Conservation (phyloP, 2,888 invertebrate species). For the Ichneumoninae sp. region DNA sequence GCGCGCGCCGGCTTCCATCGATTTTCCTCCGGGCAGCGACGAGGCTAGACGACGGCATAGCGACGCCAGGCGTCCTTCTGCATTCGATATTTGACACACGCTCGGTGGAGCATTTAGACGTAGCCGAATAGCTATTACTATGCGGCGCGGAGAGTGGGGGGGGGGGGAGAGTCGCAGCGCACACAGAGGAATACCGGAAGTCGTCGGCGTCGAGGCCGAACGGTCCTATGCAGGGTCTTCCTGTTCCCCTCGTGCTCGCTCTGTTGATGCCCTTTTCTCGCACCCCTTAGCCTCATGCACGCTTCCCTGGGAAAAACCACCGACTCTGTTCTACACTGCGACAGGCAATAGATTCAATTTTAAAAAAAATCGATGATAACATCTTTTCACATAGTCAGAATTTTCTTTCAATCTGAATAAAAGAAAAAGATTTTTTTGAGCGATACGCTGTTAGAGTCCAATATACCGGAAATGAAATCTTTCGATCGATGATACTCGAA, state of each 20-base stretch:
- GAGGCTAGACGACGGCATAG: slow-evolving; percentile 54
- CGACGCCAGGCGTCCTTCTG: slow-evolving; percentile 54
- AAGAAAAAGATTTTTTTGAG: too few relatives aligned
- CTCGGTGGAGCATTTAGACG: slow-evolving; percentile 35
- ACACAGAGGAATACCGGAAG: slow-evolving; percentile 54
- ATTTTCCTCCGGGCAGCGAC: slow-evolving; percentile 70
- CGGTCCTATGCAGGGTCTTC: slow-evolving; percentile 54
- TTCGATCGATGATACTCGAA: background rate
- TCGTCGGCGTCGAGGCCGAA: slow-evolving; percentile 61
- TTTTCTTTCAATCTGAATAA: too few relatives aligned
- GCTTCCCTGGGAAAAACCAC: slow-evolving; percentile 58
- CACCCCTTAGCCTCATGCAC: slow-evolving; percentile 59
- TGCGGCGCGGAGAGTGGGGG: slow-evolving; percentile 8
- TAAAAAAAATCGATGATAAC: slow-evolving; percentile 41
- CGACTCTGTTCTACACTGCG: background rate
- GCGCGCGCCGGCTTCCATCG: slow-evolving; percentile 71
- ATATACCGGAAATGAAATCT: background rate
- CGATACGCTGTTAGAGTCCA: background rate
- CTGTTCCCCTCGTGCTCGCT: slow-evolving; percentile 47
- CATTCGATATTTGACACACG: slow-evolving; percentile 53
- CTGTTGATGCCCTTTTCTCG: slow-evolving; percentile 62
- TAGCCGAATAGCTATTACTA: slow-evolving; percentile 38
- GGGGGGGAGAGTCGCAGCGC: background rate
- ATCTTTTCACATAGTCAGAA: slow-evolving; percentile 1
- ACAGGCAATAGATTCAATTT: background rate